Percentiles rank a stretch among this genome's conserved stretches.
Evolutionary conservation across 2,888 invertebrate genomes (phyloP).

Genomic region (Zootermopsis nevadensis): DNA sequence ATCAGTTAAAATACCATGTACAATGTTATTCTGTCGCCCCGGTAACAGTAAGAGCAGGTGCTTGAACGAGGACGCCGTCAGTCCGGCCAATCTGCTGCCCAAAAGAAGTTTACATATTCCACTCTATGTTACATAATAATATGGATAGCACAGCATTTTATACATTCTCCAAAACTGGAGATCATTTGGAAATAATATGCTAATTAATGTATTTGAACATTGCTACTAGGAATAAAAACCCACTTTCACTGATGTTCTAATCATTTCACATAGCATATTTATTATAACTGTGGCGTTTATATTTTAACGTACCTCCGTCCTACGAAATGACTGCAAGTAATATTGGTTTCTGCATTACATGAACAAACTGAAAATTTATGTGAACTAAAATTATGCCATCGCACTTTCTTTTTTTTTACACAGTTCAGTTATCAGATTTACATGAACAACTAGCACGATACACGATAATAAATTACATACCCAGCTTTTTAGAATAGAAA

Average conservation of each 20-base stretch:
- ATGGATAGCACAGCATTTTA: constrained; percentile 19
- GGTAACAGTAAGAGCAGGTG: constrained; percentile 25
- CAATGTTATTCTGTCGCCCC: neutral
- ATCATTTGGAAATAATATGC: neutral
- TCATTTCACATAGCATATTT: neutral
- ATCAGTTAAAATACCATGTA: too few species aligned
- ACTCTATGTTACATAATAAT: constrained; percentile 19
- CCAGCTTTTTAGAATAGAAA: neutral
- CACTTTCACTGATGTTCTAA: neutral
- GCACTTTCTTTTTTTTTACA: neutral
- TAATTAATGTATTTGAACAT: neutral
- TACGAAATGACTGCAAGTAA: neutral
- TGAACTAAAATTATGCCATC: neutral
- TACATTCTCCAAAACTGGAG: neutral
- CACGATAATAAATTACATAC: neutral
- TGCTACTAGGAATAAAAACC: neutral
- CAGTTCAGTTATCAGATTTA: neutral
- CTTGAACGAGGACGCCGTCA: constrained; percentile 3
- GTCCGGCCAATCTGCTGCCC: constrained; percentile 3
- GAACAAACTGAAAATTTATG: neutral
- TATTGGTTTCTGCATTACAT: neutral
- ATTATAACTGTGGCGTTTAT: neutral
- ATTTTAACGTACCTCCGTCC: neutral
- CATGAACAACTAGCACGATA: neutral
- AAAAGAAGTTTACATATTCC: constrained; percentile 21